Evolutionary conservation across 2,888 invertebrate species (phyloP), one percentile per base, ranked within the genome.

Genomic region (Saturnia japonica): DNA sequence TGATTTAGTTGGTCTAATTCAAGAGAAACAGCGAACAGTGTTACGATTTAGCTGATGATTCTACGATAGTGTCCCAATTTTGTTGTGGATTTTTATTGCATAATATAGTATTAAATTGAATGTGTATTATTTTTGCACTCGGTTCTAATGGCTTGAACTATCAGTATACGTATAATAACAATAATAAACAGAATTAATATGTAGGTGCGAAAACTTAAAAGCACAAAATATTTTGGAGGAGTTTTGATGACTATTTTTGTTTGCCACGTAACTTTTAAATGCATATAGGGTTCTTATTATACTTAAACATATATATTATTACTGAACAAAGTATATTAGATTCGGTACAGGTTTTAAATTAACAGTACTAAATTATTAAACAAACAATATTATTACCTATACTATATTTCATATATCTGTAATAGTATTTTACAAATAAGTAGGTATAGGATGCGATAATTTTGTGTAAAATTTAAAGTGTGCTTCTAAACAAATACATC

Each of bases 1-100:
- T 77, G 73, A 73, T 68, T 72, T 25, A 70, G 47, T 19, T 70
- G 77, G 70, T 72, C 9, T 71, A 81, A 79, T 73, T 62, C 25
- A 74, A 66, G 45, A 68, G 12, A 42, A 40, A 34, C 14, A 64
- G 11, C n/a, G 34, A 64, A 40, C 34, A 28, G 22, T 19, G 43
- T 54, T 12, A 25, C 40, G 43, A 43, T n/a, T n/a, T n/a, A n/a
- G n/a, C n/a, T n/a, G n/a, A 6, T 67, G 28, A 25, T 22, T 45
- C 12, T 14, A 4, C 25, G 11, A 43, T 67, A 67, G 43, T 57
- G n/a, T 57, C 11, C 8, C 22, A 9, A 1, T 25, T 12, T 25
- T 57, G 16, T 57, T 11, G 14, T 22, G 2, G 25, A 57, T 25
- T 25, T 54, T 22, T 57, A 57, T 54, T 54, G 9, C 8, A n/a